Evolutionary conservation across 2,888 invertebrate genomes (phyloP), one percentile per base, ranked within the genome.

Genomic region (Geophilus truncorum): DNA sequence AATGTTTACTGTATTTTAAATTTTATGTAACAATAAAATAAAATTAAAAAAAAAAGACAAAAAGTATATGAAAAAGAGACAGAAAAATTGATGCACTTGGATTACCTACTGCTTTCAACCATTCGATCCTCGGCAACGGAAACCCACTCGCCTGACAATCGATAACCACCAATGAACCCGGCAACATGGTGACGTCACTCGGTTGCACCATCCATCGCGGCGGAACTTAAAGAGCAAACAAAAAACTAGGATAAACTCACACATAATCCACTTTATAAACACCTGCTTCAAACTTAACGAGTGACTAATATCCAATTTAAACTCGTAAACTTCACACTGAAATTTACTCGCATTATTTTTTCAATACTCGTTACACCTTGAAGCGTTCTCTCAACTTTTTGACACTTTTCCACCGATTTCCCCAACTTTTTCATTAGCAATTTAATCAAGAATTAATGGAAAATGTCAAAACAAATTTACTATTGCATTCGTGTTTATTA

Each of bases 61-160:
- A n/a, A 18, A 36, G 51, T 36, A 15, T 23, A 18, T 23, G 45
- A 79, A 79, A 45, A 15, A 10, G 9, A 15, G 45, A 3, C 18
- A 30, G 1, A 23, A 51, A 51, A 51, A 79, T 12, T 51, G 79
- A 51, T 30, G 25, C 21, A 25, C 28, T 21, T 79, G 79, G 79
- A 79, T 80, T 80, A 80, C 80, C 80, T 80, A 80, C 80, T 80
- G 80, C 80, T 80, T 70, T 62, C 70, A 80, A 80, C 80, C 80
- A 80, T 70, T 80, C 70, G 34, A 80, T 70, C 21, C 23, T 12
- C 0, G 80, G 80, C 70, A 23, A 21, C 21, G 80, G 80, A 23
- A 80, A 80, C 18, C 80, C 80, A 25, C 23, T 80, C 21, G 80
- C 80, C 70, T 80, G 62, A 36, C 80, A 80, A 70, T 80, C 80